A percentile compares a stretch with the other conserved stretches of the same genome.
phyloP scores from a whole-genome alignment of 1,140 invertebrate species.

The Trachymyrmex cornetzi region DNA sequence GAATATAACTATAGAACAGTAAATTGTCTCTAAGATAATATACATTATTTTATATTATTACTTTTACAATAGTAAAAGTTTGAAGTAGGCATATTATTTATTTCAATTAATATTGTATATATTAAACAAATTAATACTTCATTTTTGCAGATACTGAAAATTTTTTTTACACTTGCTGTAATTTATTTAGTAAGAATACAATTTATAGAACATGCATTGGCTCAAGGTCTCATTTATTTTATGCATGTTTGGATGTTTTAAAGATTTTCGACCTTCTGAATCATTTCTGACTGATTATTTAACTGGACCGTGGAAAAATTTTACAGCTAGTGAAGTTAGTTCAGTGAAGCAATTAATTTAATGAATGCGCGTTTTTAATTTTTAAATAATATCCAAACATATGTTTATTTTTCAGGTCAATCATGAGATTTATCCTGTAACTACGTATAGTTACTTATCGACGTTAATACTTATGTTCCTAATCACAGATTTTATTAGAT shows the following conservation, averaged over 20 bases:
- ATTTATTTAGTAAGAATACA: background rate
- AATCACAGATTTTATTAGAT: conserved; percentile 93
- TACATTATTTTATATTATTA: background rate
- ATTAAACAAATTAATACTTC: conserved; percentile 9
- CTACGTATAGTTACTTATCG: conserved; percentile 92
- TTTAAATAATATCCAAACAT: conserved; percentile 3
- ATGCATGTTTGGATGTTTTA: conserved; percentile 92
- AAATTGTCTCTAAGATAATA: background rate
- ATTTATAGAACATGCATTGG: conserved; percentile 86
- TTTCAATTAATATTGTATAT: background rate
- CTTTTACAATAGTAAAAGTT: background rate
- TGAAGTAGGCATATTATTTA: background rate
- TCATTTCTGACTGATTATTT: conserved; percentile 93
- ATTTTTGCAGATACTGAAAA: background rate
- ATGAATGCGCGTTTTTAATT: background rate
- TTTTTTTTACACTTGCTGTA: background rate
- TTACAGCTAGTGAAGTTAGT: conserved; percentile 88
- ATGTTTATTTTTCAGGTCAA: conserved; percentile 87
- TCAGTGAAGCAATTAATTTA: background rate
- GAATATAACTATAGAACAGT: background rate
- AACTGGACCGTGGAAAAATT: conserved; percentile 90
- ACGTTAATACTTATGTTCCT: conserved; percentile 92
- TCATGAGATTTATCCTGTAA: conserved; percentile 93
- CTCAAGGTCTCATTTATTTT: conserved; percentile 89
- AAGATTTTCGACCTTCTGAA: conserved; percentile 94